Conservation (phyloP, 2,113 vertebrate genomes). For the Desmodus rotundus region DNA sequence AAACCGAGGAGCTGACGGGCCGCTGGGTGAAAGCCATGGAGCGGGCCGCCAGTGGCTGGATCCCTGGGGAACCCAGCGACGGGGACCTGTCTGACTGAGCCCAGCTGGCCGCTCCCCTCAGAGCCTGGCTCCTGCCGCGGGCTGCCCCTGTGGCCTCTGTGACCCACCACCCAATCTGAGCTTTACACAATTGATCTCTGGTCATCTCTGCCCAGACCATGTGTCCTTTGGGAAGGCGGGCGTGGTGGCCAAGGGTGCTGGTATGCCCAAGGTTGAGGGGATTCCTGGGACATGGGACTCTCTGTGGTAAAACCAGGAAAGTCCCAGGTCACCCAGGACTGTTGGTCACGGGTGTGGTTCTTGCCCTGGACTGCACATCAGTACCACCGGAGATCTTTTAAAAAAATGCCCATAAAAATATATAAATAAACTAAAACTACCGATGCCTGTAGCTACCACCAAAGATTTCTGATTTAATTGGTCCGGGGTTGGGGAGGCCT, state of each 20-base stretch:
- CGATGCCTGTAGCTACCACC: neutral
- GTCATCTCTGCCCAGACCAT: accelerated
- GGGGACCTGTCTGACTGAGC: conserved; percentile 45
- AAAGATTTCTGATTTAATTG: neutral
- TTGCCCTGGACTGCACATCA: neutral
- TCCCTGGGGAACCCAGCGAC: accelerated
- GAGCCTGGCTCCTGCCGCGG: accelerated
- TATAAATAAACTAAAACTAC: neutral
- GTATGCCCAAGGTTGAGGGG: neutral
- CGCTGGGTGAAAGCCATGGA: conserved; percentile 78
- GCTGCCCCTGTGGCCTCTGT: neutral
- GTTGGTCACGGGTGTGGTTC: neutral
- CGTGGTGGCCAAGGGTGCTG: accelerated
- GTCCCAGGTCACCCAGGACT: neutral
- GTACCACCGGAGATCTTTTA: neutral
- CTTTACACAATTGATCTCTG: neutral
- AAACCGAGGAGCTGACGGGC: conserved; percentile 76
- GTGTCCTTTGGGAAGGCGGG: too few species aligned
- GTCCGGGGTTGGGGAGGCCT: neutral
- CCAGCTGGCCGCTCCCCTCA: accelerated
- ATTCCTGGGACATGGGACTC: accelerated
- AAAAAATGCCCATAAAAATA: neutral
- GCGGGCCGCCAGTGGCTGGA: conserved; percentile 45
- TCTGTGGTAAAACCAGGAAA: neutral
- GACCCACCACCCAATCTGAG: neutral